Conservation (phyloP, 2,113 vertebrate genomes). For the Hyla sarda region DNA sequence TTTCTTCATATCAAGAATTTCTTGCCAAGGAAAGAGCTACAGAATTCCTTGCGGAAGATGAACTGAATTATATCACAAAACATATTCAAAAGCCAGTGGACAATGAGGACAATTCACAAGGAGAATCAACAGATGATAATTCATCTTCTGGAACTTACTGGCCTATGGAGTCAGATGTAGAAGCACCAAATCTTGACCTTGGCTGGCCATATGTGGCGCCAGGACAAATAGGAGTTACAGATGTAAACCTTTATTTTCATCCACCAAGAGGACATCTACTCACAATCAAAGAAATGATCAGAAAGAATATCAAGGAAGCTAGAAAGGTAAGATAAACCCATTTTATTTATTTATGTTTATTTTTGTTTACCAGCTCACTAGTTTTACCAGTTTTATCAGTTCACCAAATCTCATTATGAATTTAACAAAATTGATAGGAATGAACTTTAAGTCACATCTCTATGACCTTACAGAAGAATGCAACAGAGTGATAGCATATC, state of each 20-base stretch:
- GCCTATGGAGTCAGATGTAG: slow-evolving; percentile 90
- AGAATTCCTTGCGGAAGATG: slow-evolving; percentile 88
- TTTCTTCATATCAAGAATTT: slow-evolving; percentile 84
- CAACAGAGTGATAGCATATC: no score
- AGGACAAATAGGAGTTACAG: slow-evolving; percentile 79
- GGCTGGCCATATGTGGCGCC: slow-evolving; percentile 89
- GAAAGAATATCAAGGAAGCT: slow-evolving; percentile 90
- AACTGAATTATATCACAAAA: slow-evolving; percentile 85
- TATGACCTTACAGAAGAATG: no score
- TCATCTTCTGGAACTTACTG: slow-evolving; percentile 96
- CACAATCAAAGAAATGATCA: slow-evolving; percentile 92
- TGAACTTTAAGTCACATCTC: no score
- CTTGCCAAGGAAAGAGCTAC: slow-evolving; percentile 82
- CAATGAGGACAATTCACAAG: slow-evolving; percentile 70
- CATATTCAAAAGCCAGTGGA: slow-evolving; percentile 74
- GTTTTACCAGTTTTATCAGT: no score
- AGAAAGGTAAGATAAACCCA: slow-evolving; percentile 86
- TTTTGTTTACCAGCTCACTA: no score
- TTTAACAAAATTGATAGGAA: no score
- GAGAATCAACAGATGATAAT: slow-evolving; percentile 70
- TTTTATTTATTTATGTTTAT: no score
- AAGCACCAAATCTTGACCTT: slow-evolving; percentile 90
- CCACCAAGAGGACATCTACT: slow-evolving; percentile 88
- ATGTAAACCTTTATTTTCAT: slow-evolving; percentile 90
- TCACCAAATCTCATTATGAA: no score